Base-by-base conservation (phyloP, 2,113 vertebrate species). In the Dicentrarchus labrax region DNA sequence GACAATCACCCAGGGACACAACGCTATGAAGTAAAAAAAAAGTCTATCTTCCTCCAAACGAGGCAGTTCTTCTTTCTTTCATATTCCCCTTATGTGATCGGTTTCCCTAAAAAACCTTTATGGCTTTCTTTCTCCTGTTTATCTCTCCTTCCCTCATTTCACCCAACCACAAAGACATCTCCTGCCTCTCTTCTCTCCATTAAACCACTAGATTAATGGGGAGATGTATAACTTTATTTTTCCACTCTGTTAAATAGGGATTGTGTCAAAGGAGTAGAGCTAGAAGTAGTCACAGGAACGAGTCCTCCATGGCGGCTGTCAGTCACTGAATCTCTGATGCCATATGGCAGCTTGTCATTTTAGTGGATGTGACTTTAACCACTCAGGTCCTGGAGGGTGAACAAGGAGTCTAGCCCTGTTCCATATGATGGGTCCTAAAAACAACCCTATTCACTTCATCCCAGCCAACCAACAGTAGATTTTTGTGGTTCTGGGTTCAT, bases 271-370 rank as follows among this genome's bases (percentile, higher is more conserved):
- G 66, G 53, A 67, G 50, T 3, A 68, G 56, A 70, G 65, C 56
- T 57, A 36, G 57, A 74, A 45, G 39, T 22, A 62, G 72, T 38
- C 51, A 76, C 30, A 45, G 51, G n/a, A 60, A 56, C 17, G 13
- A 78, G 43, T 86, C 13, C n/a, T 82, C 56, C 17, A 43, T 54
- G 67, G 73, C 1, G 5, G 17, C 57, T 47, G 50, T 65, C 77
- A 61, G 50, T 86, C 64, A 57, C 45, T 24, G 57, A 76, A 80
- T 74, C 21, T 66, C 41, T 83, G 80, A 77, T 76, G 73, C 80
- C 66, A 65, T 60, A 39, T 76, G 80, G 73, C 83, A 72, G 61
- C 38, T 69, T 82, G 51, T 84, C 72, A 79, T 72, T 86, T 72
- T 57, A 66, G 61, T 70, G 24, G 41, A 66, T 16, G 53, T 61